These are phyloP conservation scores for Tarsius wallacei DNA, from an alignment of 2,797 vertebrate genomes.

Conservation along the genomic window DNA sequence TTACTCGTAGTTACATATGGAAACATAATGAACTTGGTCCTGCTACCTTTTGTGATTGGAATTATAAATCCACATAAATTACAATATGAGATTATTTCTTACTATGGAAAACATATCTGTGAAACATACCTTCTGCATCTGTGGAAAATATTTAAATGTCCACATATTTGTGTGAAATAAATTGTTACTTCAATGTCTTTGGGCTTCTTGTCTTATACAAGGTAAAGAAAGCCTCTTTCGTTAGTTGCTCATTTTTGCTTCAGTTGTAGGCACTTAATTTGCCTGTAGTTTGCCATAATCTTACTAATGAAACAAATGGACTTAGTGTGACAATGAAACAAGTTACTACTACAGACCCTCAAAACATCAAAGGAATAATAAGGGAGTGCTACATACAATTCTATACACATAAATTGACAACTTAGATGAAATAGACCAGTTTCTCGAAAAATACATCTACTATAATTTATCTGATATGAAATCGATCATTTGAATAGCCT, in stretches of 20 bases:
- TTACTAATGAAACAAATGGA: background rate
- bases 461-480: background rate
- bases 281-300: background rate
- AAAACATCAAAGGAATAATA: background rate
- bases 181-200: background rate
- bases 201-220: background rate
- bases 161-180: background rate
- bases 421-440: background rate
- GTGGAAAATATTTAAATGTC: constrained; percentile 1
- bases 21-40: background rate
- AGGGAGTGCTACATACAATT: background rate
- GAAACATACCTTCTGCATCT: background rate
- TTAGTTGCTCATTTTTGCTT: background rate
- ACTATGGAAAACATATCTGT: background rate
- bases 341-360: background rate
- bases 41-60: background rate
- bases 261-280: background rate
- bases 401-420: background rate
- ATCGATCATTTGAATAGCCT: background rate
- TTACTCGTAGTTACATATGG: background rate
- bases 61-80: background rate
- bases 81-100: background rate
- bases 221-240: background rate
- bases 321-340: background rate
- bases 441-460: background rate